Percentiles rank a stretch among this genome's conserved stretches.
These are phyloP conservation scores for Microctenopoma stevenorrisi DNA, from an alignment of 2,797 vertebrate genomes.

Conservation along the genomic window DNA sequence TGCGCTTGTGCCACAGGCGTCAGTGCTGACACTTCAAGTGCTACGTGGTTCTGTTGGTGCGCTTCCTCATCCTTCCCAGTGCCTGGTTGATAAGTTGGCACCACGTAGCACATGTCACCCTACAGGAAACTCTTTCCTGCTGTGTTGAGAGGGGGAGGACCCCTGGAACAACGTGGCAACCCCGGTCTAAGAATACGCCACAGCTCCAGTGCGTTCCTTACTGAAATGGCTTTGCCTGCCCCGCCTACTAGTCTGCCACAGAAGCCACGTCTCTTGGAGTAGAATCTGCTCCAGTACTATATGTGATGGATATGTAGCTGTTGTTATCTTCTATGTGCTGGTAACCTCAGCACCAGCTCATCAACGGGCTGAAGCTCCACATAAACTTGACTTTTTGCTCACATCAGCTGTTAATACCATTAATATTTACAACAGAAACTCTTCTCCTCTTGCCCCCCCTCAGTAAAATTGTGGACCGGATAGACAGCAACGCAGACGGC, in stretches of 20 bases:
- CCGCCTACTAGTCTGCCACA: conserved; percentile 27
- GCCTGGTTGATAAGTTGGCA: conserved; percentile 59
- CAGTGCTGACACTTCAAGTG: neutral
- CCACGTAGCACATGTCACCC: conserved; percentile 48
- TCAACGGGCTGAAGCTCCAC: too few species aligned
- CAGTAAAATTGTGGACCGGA: conserved; percentile 95
- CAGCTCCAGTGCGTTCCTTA: conserved; percentile 37
- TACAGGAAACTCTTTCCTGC: conserved; percentile 46
- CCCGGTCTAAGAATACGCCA: conserved; percentile 65
- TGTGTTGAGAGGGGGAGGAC: conserved; percentile 72
- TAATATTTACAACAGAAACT: neutral
- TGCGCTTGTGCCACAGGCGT: conserved; percentile 6
- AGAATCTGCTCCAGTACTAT: neutral
- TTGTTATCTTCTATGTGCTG: neutral
- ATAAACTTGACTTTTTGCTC: too few species aligned
- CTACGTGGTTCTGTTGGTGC: conserved; percentile 25
- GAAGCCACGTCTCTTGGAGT: conserved; percentile 16
- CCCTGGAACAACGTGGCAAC: conserved; percentile 83
- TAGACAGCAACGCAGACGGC: conserved; percentile 89
- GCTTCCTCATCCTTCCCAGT: neutral
- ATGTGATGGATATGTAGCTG: neutral
- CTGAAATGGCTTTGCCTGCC: conserved; percentile 34
- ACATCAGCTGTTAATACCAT: neutral
- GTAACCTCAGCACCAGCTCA: neutral
- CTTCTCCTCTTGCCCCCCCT: conserved; percentile 21